These are phyloP conservation scores for Seriola aureovittata DNA, from an alignment of 2,113 vertebrate genomes.

Conservation along the genomic window DNA sequence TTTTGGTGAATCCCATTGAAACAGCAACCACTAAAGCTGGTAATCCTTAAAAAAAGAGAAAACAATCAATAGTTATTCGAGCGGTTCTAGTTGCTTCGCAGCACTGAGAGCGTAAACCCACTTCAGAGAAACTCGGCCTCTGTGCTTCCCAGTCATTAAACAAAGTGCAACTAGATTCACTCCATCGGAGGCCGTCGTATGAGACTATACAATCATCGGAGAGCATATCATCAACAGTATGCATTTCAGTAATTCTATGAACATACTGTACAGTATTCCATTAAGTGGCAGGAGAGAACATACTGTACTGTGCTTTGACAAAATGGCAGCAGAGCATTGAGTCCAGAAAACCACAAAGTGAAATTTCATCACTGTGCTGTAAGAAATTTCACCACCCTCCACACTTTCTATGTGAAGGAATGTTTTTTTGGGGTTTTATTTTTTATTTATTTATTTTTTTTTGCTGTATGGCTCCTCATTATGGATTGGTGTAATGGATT, in stretches of 20 bases:
- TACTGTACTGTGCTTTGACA: slow-evolving; percentile 43
- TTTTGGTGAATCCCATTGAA: slow-evolving; percentile 99
- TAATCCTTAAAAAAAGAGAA: slow-evolving; percentile 89
- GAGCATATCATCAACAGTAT: slow-evolving; percentile 30
- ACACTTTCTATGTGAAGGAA: slow-evolving; percentile 38
- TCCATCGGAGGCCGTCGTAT: slow-evolving; percentile 41
- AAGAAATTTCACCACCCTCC: slow-evolving; percentile 25
- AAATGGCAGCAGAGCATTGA: slow-evolving; percentile 62
- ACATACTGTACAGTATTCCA: slow-evolving; percentile 10
- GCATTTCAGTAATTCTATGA: slow-evolving; percentile 57
- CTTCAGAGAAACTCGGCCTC: slow-evolving; percentile 34
- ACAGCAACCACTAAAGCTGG: slow-evolving; percentile 98
- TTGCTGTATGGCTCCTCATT: slow-evolving; percentile 63
- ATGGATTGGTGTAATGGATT: slow-evolving; percentile 76
- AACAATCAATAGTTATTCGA: slow-evolving; percentile 67
- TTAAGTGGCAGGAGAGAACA: slow-evolving; percentile 36
- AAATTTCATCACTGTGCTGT: slow-evolving; percentile 50
- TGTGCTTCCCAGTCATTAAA: slow-evolving; percentile 55
- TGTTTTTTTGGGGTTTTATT: neutral
- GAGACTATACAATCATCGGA: slow-evolving; percentile 35
- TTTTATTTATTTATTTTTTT: neutral
- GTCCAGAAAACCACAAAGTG: slow-evolving; percentile 21
- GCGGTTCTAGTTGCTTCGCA: slow-evolving; percentile 30
- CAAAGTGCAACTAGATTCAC: slow-evolving; percentile 58
- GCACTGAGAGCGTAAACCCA: slow-evolving; percentile 27